Evolutionary conservation across 1,140 invertebrate genomes (phyloP).

Genomic region (Micrasema minimum): DNA sequence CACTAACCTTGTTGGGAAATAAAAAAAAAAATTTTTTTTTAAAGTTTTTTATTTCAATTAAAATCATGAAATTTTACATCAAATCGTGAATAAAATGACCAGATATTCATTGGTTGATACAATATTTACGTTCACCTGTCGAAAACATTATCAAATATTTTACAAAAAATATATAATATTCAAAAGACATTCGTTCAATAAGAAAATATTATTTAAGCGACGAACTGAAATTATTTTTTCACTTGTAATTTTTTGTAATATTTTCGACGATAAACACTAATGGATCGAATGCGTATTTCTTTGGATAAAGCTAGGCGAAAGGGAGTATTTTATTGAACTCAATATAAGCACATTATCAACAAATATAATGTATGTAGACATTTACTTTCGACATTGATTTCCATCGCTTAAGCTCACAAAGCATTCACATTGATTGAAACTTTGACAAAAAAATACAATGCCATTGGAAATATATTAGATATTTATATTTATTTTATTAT

Average conservation of each 20-base stretch:
- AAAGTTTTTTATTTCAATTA: slow-evolving; percentile 30
- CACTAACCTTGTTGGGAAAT: no score
- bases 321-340: slow-evolving; percentile 15
- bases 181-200: no score
- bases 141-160: slow-evolving; percentile 28
- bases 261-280: slow-evolving; percentile 15
- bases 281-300: slow-evolving; percentile 2
- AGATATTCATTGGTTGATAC: slow-evolving; percentile 33
- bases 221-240: no score
- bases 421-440: slow-evolving; percentile 31
- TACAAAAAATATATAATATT: no score
- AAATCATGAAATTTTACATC: slow-evolving; percentile 33
- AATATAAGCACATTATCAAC: slow-evolving; percentile 12
- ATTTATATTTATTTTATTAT: slow-evolving; percentile 22
- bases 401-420: slow-evolving; percentile 37
- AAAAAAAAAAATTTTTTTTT: neutral
- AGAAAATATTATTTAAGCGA: no score
- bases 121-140: slow-evolving; percentile 15
- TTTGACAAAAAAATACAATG: slow-evolving; percentile 34
- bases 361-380: neutral
- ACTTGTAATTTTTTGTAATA: slow-evolving; percentile 3
- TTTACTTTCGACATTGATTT: slow-evolving; percentile 21
- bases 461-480: slow-evolving; percentile 23
- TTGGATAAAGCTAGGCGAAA: slow-evolving; percentile 25
- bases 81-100: slow-evolving; percentile 37